Base-by-base conservation (phyloP, 92 coral and sea anemone genomes). In the Hydrozoanthus gracilis region DNA sequence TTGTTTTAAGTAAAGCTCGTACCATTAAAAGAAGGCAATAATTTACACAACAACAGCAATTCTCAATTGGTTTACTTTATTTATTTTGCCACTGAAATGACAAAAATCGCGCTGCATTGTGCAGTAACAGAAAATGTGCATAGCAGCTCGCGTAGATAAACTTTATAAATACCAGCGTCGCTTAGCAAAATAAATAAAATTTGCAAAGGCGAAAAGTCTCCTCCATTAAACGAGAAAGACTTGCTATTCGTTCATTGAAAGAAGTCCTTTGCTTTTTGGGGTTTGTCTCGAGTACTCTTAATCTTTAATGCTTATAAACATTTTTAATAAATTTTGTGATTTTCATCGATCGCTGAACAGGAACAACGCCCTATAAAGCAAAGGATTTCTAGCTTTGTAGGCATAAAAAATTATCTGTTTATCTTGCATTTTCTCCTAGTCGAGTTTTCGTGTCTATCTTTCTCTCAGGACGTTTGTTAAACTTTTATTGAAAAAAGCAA, bases 121-220 rank as follows among this genome's bases (percentile, higher is more conserved):
- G 55, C 72, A 47, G 51, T 54, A 77, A 27, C 6, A 56, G 12
- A 77, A 9, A 77, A 47, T 65, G 85, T 70, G 62, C 47, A 10
- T 4, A 1, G 62, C 85, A 65, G 85, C 60, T 16, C 14, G 85
- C 85, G 74, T 64, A 64, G 56, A 48, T 70, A 65, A 62, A 47
- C 8, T 80, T 80, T 80, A 80, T 80, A 80, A 80, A 80, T 80
- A 80, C 54, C 85, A 80, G 35, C 62, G 18, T 39, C 60, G 85
- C 85, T 80, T 80, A 46, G 85, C 85, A 80, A 80, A 80, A 80
- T 80, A 80, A 80, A 80, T 80, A 80, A 66, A 80, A 65, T 65
- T 66, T 80, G 85, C 85, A 80, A n/a, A 58, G 85, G 75, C 69
- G 73, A 80, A 80, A 80, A 62, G 47, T 74, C 66, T 80, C 66